Percentiles rank a stretch among this genome's conserved stretches.
Conservation (phyloP, 2,797 vertebrate genomes). For the Lacerta agilis region DNA sequence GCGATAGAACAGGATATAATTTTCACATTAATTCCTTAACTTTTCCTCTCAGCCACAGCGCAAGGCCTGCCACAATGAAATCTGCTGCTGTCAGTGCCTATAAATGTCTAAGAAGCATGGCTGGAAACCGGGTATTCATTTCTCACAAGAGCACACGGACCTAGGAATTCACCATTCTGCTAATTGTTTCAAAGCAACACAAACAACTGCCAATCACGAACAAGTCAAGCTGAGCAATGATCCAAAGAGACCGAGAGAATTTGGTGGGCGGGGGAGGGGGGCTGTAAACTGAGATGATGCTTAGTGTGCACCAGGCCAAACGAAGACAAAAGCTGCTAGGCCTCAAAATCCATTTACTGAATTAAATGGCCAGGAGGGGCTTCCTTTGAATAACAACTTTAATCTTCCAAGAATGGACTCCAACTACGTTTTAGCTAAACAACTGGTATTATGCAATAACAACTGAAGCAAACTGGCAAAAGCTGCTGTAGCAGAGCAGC, state of each 20-base stretch:
- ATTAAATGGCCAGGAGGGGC: not conserved
- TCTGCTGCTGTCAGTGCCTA: not conserved
- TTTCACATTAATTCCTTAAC: not conserved
- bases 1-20: not conserved
- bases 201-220: conserved; percentile 8
- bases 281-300: not conserved
- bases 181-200: conserved; percentile 25
- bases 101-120: not conserved
- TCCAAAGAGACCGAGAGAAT: not conserved
- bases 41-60: not conserved
- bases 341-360: not conserved
- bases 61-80: not conserved
- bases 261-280: not conserved
- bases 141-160: not conserved
- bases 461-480: not conserved
- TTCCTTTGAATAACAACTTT: not conserved
- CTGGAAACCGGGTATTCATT: not conserved
- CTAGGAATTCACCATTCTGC: conserved; percentile 31
- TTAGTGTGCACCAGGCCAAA: not conserved
- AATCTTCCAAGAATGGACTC: not conserved
- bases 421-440: not conserved
- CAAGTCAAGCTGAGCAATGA: not conserved
- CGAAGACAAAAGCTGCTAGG: not conserved
- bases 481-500: not conserved
- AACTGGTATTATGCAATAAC: not conserved